Percentiles rank a stretch among this genome's conserved stretches.
Evolutionary conservation across 2,113 vertebrate genomes (phyloP).

Genomic region (Crotalus viridis): DNA sequence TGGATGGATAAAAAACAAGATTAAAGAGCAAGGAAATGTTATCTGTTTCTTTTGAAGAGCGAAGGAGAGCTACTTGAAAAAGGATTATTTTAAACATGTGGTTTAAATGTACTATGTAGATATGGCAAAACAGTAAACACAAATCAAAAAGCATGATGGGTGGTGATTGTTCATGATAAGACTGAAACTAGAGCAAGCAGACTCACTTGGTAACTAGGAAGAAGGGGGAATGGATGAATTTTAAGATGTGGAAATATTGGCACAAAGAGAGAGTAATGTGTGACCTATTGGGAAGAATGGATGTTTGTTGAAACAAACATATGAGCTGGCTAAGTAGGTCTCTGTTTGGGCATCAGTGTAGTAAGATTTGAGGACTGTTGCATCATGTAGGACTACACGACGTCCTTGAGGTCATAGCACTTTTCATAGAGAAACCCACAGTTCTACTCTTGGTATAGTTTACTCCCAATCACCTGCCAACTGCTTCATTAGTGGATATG

Average conservation of each 20-base stretch:
- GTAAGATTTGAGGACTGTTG: not conserved
- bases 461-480: not conserved
- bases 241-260: not conserved
- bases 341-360: not conserved
- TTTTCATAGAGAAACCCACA: not conserved
- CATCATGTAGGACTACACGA: conserved; percentile 34
- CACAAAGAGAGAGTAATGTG: not conserved
- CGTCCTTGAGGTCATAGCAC: not conserved
- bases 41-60: not conserved
- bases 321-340: not conserved
- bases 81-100: not conserved
- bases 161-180: not conserved
- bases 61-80: not conserved
- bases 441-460: not conserved
- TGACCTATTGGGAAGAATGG: not conserved
- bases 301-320: not conserved
- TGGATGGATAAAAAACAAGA: not conserved
- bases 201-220: not conserved
- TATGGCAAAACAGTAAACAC: not conserved
- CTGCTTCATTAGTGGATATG: not conserved
- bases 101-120: not conserved
- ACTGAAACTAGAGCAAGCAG: not conserved
- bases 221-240: not conserved
- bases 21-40: not conserved
- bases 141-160: not conserved